Percentiles rank a stretch among this genome's conserved stretches.
Evolutionary conservation across 2,113 vertebrate genomes (phyloP).

Genomic region (Podiceps cristatus): DNA sequence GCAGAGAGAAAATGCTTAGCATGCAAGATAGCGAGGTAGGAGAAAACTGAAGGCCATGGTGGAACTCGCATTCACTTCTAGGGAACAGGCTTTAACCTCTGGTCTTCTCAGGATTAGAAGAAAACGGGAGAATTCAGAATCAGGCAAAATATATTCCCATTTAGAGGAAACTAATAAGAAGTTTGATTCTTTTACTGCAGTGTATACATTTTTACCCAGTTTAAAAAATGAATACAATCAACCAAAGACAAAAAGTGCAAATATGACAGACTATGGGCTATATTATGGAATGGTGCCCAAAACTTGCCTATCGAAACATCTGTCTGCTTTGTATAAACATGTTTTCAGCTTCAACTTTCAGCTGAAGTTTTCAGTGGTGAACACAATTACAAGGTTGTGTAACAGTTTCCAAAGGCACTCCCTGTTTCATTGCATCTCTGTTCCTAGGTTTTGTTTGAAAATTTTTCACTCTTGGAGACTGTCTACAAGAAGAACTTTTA

Average conservation of each 20-base stretch:
- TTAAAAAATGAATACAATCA: neutral
- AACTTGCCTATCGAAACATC: neutral
- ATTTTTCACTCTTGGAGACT: neutral
- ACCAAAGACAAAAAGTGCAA: neutral
- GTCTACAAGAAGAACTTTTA: neutral
- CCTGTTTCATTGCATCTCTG: neutral
- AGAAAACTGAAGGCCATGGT: neutral
- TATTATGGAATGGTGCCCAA: neutral
- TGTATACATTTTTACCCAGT: neutral
- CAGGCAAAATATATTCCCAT: neutral
- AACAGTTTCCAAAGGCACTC: neutral
- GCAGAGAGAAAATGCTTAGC: neutral
- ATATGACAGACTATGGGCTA: neutral
- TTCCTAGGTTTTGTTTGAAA: neutral
- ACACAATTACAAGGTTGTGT: neutral
- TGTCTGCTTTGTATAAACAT: neutral
- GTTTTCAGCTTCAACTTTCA: neutral
- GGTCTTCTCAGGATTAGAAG: neutral
- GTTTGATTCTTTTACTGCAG: neutral
- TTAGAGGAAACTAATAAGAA: neutral
- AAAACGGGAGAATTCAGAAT: neutral
- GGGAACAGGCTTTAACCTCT: neutral
- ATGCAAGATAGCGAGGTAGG: neutral
- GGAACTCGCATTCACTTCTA: neutral
- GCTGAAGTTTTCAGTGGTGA: neutral